A percentile compares a stretch with the other conserved stretches of the same genome.
Evolutionary conservation across 2,888 invertebrate genomes (phyloP).

Genomic region (Aphidius colemani): DNA sequence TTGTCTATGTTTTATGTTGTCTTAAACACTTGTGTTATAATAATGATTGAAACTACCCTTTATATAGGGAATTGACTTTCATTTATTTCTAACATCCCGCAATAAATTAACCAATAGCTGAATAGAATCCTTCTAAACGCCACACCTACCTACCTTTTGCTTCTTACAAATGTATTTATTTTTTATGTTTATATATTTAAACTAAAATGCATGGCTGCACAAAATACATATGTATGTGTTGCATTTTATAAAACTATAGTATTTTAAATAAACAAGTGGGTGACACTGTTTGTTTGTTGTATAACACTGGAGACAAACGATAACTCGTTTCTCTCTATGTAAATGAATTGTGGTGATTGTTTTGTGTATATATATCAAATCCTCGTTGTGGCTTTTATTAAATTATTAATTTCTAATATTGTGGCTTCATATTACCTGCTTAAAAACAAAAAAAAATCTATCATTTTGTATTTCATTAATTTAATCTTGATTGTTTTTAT

Average conservation of each 20-base stretch:
- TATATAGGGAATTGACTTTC: constrained; percentile 61
- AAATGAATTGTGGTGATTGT: constrained; percentile 16
- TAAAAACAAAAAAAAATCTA: too few relatives aligned
- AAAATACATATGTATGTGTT: constrained; percentile 39
- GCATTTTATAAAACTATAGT: constrained; percentile 6
- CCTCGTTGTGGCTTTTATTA: constrained; percentile 7
- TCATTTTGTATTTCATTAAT: too few relatives aligned
- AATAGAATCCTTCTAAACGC: constrained; percentile 44
- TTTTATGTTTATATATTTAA: constrained; percentile 9
- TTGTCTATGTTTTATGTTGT: too few relatives aligned
- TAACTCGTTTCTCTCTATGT: constrained; percentile 22
- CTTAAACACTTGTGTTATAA: constrained; percentile 47
- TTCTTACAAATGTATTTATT: constrained; percentile 35
- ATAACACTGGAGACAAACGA: constrained; percentile 17
- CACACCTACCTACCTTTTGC: constrained; percentile 52
- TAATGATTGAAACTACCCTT: constrained; percentile 55
- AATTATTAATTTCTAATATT: neutral
- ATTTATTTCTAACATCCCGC: constrained; percentile 55
- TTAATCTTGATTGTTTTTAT: too few relatives aligned
- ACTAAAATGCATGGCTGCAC: constrained; percentile 39
- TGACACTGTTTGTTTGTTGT: constrained; percentile 18
- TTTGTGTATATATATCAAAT: neutral
- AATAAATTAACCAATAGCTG: constrained; percentile 47
- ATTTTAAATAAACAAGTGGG: constrained; percentile 5
- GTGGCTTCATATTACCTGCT: neutral